Evolutionary conservation across 1,140 invertebrate species (phyloP), one percentile per base, ranked within the genome.

Genomic region (Leptopilina boulardi): DNA sequence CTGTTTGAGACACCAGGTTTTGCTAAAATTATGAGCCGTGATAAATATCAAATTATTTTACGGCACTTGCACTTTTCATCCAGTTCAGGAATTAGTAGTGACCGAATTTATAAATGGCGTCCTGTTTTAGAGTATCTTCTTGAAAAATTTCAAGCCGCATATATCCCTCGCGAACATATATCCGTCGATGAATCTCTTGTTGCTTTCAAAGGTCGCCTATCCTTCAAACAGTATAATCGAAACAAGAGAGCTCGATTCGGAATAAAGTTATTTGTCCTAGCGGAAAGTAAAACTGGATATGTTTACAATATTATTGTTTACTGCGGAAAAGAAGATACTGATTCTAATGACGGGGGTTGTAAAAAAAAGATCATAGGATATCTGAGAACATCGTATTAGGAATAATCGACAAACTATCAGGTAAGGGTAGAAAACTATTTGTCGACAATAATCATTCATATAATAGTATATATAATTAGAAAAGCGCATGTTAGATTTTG

Each of bases 1-100:
- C 26, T 82, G 18, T 30, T 82, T 42, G 71, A 77, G 34, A 82
- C 79, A 15, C 77, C 79, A 23, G 80, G 80, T 42, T 80, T 82
- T 66, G 21, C 42, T 3, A 78, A 79, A 78, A 13, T 70, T 13
- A 78, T 83, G 76, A 42, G 72, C 47, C 47, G 70, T 13, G 56
- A 70, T 51, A 77, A 74, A 71, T 80, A 78, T 70, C 19, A 42
- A 8, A 70, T 42, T 42, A 78, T 82, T 51, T 42, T 18, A 34
- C 41, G 76, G 66, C 75, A 73, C 13, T 41, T 78, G 9, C 81
- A 80, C 74, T 82, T 82, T 76, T 56, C 71, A 19, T 70, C 80
- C 6, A 6, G 6, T 34, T 71, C 77, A 26, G 38, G 56, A 21
- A 41, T 34, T 1, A 76, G 34, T 30, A 51, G 6, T 41, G 78